phyloP scores from a whole-genome alignment of 2,888 invertebrate genomes.

The Amphipoea oculea region DNA sequence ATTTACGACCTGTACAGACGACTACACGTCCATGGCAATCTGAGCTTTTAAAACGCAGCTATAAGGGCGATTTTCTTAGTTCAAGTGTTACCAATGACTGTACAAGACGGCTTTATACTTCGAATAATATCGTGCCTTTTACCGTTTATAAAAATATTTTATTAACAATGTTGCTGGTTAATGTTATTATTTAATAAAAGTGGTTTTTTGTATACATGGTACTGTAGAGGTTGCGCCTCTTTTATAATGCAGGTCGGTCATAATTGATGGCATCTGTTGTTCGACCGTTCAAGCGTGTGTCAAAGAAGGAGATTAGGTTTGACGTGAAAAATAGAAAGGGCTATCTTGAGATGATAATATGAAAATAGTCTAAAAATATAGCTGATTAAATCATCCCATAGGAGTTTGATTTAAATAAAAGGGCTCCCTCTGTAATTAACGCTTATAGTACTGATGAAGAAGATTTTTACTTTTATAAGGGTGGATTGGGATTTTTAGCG shows the following conservation, averaged over 20 bases:
- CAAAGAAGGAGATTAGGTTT: too few relatives aligned
- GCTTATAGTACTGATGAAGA: too few relatives aligned
- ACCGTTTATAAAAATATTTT: slow-evolving; percentile 18
- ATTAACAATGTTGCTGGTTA: slow-evolving; percentile 1
- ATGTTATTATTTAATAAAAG: not conserved
- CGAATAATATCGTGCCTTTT: slow-evolving; percentile 12
- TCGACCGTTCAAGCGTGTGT: too few relatives aligned
- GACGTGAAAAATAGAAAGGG: too few relatives aligned
- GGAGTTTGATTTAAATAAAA: too few relatives aligned
- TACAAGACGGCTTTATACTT: slow-evolving; percentile 26
- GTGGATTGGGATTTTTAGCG: not conserved
- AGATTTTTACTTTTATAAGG: not conserved
- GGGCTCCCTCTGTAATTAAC: too few relatives aligned
- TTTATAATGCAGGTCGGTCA: too few relatives aligned
- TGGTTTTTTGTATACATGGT: not conserved
- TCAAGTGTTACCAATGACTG: not conserved
- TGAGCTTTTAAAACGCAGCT: not conserved
- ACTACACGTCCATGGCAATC: not conserved
- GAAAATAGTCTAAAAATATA: too few relatives aligned
- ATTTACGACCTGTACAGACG: slow-evolving; percentile 62
- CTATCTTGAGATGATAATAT: too few relatives aligned
- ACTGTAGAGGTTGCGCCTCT: too few relatives aligned
- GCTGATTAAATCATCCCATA: too few relatives aligned
- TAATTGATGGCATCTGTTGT: too few relatives aligned
- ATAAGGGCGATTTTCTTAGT: not conserved